These are phyloP conservation scores for Alethe diademata DNA, from an alignment of 2,113 vertebrate genomes.

Conservation along the genomic window DNA sequence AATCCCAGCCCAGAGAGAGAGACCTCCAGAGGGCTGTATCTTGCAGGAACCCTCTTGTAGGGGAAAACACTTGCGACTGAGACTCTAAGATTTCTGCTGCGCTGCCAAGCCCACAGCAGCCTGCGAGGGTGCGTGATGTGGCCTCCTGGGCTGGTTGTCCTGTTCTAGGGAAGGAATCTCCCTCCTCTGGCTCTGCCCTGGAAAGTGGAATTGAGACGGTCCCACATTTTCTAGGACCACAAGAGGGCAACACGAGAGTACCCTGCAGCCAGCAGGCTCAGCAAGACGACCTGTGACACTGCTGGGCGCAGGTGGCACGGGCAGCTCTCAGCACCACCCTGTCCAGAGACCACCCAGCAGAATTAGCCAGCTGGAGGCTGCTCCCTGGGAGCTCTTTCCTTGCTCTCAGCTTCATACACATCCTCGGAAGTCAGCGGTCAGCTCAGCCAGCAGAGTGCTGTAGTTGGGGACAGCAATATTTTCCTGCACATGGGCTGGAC, in stretches of 20 bases:
- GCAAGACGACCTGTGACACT: background rate
- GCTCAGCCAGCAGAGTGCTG: background rate
- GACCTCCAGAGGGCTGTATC: background rate
- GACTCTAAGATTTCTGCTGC: background rate
- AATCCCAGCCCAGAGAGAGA: background rate
- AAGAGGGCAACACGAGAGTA: constrained; percentile 53
- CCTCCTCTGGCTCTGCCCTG: background rate
- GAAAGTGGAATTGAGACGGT: background rate
- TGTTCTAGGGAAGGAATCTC: background rate
- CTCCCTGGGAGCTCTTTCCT: background rate
- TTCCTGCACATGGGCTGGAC: fast-evolving
- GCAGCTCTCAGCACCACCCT: background rate
- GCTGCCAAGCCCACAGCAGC: background rate
- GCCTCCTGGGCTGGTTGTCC: background rate
- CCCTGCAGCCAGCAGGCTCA: background rate
- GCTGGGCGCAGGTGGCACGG: background rate
- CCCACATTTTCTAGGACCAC: constrained; percentile 3
- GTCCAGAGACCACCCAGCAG: background rate
- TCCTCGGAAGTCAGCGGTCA: background rate
- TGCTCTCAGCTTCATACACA: background rate
- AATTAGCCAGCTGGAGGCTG: background rate
- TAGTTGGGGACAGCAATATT: background rate
- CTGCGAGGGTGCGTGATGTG: fast-evolving
- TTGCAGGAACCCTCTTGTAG: background rate
- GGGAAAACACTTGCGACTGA: background rate